These are phyloP conservation scores for Phalangium opilio DNA, from an alignment of 2,888 invertebrate species.

Conservation along the genomic window DNA sequence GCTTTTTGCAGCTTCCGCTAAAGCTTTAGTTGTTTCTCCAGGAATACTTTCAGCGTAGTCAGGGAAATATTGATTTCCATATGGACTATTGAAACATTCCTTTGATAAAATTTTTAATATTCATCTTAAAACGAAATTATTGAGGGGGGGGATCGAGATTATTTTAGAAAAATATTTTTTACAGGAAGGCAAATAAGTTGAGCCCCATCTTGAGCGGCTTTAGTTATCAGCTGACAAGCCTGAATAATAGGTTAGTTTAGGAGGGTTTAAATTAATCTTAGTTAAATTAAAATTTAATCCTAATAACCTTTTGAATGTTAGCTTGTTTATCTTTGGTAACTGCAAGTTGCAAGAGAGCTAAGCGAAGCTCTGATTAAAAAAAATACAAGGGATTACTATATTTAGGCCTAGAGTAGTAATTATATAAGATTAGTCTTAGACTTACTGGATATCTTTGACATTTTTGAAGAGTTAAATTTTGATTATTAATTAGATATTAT, in stretches of 20 bases:
- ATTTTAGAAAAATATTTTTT: conserved; percentile 14
- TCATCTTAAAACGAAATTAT: too few species aligned
- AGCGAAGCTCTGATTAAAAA: conserved; percentile 40
- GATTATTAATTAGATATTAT: too few species aligned
- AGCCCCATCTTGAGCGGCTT: conserved; percentile 46
- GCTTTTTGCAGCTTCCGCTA: conserved; percentile 59
- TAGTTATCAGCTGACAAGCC: conserved; percentile 52
- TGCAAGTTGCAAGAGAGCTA: conserved; percentile 68
- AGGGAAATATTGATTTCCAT: conserved; percentile 61
- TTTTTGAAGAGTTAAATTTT: too few species aligned
- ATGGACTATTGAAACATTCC: conserved; percentile 91
- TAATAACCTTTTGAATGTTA: conserved; percentile 48
- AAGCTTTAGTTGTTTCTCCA: conserved; percentile 53
- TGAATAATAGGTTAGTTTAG: conserved; percentile 20
- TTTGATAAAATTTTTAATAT: too few species aligned
- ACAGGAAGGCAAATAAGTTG: conserved; percentile 49
- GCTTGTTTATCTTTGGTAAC: conserved; percentile 56
- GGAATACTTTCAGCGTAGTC: conserved; percentile 76
- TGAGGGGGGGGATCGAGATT: too few species aligned
- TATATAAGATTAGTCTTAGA: too few species aligned
- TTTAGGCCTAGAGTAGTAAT: too few species aligned
- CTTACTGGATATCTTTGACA: too few species aligned
- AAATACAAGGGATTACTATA: neutral
- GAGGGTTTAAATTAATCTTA: too few species aligned
- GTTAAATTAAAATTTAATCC: too few species aligned